Base-by-base conservation (phyloP, 2,113 vertebrate species). In the Melanerpes aurifrons region DNA sequence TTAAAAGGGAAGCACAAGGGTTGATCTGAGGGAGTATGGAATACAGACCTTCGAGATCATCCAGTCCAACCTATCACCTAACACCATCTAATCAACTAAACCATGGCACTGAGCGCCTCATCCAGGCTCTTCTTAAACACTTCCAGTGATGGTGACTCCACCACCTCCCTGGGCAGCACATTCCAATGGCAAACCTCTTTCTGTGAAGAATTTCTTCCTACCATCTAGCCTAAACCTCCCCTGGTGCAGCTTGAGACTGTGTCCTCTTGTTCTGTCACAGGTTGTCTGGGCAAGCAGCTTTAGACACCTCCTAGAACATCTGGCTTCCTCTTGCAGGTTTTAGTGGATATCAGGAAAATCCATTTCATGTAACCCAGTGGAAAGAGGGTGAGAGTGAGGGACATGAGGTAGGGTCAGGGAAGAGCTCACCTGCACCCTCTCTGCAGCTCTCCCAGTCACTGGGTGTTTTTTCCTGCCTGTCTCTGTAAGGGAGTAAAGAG, bases 401-500 rank as follows among this genome's bases (percentile, higher is more conserved):
- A 4, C 1, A 9, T 0, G 40, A 37, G 75, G 80, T 54, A 45
- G 72, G 67, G 14, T 10, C 54, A 20, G 48, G 47, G 75, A 31
- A 66, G n/a, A 31, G 53, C 84, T 37, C 58, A 7, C 6, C 1
- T 0, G 3, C 3, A 3, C 16, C 2, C 17, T 32, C n/a, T 25
- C n/a, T 25, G 47, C 31, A 9, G 1, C 45, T 24, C 11, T 50
- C 24, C 9, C 53, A 4, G 9, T 6, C 2, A 7, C 62, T 12
- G 32, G 6, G 32, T 5, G 59, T 3, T 37, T 32, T 29, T 71
- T 8, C 68, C 14, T 3, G 0, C 0, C 2, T 3, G 29, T 50
- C 4, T 0, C 25, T 2, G 1, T 15, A 48, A 5, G 0, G 56
- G 58, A 68, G 47, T 53, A 1, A 5, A 3, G 69, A 73, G 80